These are phyloP conservation scores for Glyptemys insculpta DNA, from an alignment of 2,797 vertebrate genomes.

Conservation along the genomic window DNA sequence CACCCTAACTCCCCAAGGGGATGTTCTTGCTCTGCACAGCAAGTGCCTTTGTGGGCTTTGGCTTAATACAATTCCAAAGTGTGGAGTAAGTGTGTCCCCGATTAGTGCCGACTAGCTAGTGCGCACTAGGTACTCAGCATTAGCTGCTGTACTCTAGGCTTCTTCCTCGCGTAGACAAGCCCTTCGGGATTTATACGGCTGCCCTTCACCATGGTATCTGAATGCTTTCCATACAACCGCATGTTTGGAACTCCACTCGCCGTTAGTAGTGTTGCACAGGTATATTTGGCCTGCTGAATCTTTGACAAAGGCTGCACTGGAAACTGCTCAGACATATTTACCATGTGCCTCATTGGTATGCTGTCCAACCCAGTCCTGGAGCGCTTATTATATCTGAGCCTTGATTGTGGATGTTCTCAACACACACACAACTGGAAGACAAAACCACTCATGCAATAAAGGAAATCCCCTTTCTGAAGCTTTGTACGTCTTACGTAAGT, in stretches of 20 bases:
- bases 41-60: background rate
- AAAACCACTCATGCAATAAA: fast-evolving
- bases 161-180: background rate
- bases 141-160: background rate
- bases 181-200: background rate
- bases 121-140: background rate
- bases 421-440: fast-evolving
- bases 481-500: background rate
- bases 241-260: background rate
- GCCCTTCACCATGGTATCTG: background rate
- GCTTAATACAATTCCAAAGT: background rate
- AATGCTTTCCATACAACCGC: background rate
- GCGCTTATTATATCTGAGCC: fast-evolving
- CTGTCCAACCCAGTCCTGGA: fast-evolving
- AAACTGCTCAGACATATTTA: fast-evolving
- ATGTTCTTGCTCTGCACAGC: background rate
- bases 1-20: background rate
- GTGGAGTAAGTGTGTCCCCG: background rate
- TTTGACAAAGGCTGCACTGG: fast-evolving
- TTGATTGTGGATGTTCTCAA: background rate
- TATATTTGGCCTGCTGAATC: background rate
- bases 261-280: background rate
- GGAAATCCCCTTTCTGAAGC: background rate
- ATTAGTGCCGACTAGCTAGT: background rate
- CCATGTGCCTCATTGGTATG: fast-evolving